Base-by-base conservation (phyloP, 2,888 invertebrate species). In the Clitarchus hookeri region DNA sequence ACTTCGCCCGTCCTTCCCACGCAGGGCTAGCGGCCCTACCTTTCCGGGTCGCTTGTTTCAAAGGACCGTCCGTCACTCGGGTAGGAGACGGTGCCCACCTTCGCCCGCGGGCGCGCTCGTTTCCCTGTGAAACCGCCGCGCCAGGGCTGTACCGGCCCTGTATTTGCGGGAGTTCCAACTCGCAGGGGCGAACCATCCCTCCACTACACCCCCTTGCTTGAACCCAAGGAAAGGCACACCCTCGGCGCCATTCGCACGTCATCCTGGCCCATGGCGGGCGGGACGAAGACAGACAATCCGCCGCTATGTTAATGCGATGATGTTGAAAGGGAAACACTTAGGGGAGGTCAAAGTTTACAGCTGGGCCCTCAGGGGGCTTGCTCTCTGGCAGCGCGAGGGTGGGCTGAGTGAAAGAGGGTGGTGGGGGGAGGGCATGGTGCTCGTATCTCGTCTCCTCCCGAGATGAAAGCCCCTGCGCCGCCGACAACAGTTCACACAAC, bases 301-400 rank as follows among this genome's bases (percentile, higher is more conserved):
- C 65, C 65, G 65, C 65, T 65, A 65, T 65, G 65, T 65, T 65
- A 65, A 65, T 65, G 65, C 65, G 65, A 65, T 65, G 65, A 65
- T 65, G 65, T 65, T 65, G 65, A 65, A 65, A 65, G 65, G 65
- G 65, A 65, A 65, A 65, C 65, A 65, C 65, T 65, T 65, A 65
- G 65, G 65, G 65, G 65, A 65, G 65, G 65, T 65, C 65, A 65
- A 65, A 65, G 65, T 65, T 65, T 65, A 65, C 65, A 65, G 65
- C 65, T 65, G 65, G 11, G 11, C 0, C 65, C 65, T 19, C 16
- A 11, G n/a, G 65, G 65, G 65, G 65, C 19, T 65, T 8, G 48
- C 48, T 48, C 48, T 19, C n/a, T 65, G 53, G 19, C 13, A 53
- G 53, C 12, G 6, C 12, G 53, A 53, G 53, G 53, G 53, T 16